Conservation (phyloP, 2,888 invertebrate genomes). For the Drosophila pseudotalamancana region DNA sequence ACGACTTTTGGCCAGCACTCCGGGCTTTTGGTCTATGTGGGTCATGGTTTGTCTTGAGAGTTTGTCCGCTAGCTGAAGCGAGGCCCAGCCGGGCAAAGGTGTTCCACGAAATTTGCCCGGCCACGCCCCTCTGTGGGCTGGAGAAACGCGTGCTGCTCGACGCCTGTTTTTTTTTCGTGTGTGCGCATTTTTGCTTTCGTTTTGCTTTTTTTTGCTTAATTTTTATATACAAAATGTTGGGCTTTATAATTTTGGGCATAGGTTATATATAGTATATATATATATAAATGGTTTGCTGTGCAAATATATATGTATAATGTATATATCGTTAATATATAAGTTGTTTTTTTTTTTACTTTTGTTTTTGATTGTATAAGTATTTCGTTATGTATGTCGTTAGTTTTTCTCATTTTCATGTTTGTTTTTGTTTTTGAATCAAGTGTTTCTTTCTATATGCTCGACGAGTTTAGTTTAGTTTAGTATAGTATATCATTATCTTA, state of each 20-base stretch:
- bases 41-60: constrained; percentile 70
- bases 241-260: constrained; percentile 55
- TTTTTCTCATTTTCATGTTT: constrained; percentile 33
- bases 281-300: constrained; percentile 74
- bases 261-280: constrained; percentile 52
- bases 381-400: constrained; percentile 73
- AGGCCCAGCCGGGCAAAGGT: constrained; percentile 59
- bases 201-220: constrained; percentile 49
- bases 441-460: constrained; percentile 56
- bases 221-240: constrained; percentile 78
- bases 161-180: constrained; percentile 51
- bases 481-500: not conserved
- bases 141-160: constrained; percentile 26
- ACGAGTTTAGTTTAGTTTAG: constrained; percentile 38
- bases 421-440: constrained; percentile 26
- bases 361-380: constrained; percentile 61
- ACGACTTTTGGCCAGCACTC: constrained; percentile 2
- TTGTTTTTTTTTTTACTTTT: not conserved
- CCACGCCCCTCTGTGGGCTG: not conserved
- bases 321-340: constrained; percentile 65
- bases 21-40: constrained; percentile 70
- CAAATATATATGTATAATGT: constrained; percentile 78
- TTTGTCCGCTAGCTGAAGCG: constrained; percentile 6
- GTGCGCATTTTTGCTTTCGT: constrained; percentile 68
- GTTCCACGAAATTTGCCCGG: constrained; percentile 78